phyloP scores from a whole-genome alignment of 2,888 invertebrate genomes.

The Melinaea marsaeus region DNA sequence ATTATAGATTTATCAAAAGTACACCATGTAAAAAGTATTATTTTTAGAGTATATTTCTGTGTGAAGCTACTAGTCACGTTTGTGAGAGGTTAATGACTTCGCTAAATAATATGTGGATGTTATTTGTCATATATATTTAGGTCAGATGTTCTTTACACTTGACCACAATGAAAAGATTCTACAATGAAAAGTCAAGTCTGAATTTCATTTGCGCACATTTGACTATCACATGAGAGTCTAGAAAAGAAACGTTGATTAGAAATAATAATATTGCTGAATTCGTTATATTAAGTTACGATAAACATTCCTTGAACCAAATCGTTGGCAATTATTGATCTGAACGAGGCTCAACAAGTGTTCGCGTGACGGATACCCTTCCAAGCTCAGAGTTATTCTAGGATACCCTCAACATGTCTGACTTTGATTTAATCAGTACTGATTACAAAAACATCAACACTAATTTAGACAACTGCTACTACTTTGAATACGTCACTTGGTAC shows the following conservation, averaged over 20 bases:
- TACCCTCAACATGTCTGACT: neutral
- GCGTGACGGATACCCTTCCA: constrained; percentile 21
- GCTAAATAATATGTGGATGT: neutral
- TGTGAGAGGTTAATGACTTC: neutral
- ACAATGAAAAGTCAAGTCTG: neutral
- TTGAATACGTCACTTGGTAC: neutral
- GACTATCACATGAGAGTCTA: too few species aligned
- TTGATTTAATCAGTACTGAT: neutral
- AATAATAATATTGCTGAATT: too few species aligned
- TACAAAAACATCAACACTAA: neutral
- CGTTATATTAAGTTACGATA: too few species aligned
- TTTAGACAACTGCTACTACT: neutral
- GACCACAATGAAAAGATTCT: neutral
- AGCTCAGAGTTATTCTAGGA: constrained; percentile 14
- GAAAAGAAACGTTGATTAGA: too few species aligned
- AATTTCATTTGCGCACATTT: too few species aligned
- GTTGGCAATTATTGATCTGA: constrained; percentile 4
- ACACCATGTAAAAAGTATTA: too few species aligned
- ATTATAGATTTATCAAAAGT: too few species aligned
- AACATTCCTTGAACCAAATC: too few species aligned
- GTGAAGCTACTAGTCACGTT: neutral
- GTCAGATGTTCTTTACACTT: neutral
- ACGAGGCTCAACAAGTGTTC: constrained; percentile 24
- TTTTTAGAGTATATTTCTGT: too few species aligned
- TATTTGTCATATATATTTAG: neutral